These are phyloP conservation scores for Callipepla californica DNA, from an alignment of 2,113 vertebrate genomes.

Conservation along the genomic window DNA sequence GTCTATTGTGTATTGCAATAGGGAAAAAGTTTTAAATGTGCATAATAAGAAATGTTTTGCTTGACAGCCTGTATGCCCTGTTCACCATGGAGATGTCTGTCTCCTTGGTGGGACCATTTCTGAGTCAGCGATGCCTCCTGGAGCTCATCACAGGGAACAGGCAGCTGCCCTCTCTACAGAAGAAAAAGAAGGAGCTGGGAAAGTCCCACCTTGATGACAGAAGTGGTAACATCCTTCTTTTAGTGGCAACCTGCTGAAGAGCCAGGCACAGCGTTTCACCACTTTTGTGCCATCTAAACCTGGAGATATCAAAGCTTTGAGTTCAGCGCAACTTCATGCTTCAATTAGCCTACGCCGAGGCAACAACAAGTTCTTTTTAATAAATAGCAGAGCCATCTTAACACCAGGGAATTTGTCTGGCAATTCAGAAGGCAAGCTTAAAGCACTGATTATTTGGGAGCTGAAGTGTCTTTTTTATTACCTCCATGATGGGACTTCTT, in stretches of 20 bases:
- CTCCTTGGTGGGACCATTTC: neutral
- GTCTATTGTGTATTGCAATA: neutral
- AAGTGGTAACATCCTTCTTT: neutral
- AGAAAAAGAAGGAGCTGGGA: neutral
- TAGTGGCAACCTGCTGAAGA: neutral
- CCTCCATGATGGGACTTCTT: neutral
- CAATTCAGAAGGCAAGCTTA: neutral
- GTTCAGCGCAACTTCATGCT: neutral
- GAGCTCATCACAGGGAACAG: neutral
- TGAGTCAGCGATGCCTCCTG: neutral
- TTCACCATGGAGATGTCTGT: neutral
- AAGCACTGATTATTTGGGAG: conserved; percentile 19
- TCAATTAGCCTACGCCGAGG: neutral
- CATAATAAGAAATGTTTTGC: neutral
- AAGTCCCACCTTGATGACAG: neutral
- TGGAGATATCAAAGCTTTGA: neutral
- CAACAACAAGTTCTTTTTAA: neutral
- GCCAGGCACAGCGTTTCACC: neutral
- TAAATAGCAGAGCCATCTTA: neutral
- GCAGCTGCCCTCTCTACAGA: neutral
- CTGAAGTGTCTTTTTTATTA: conserved; percentile 36
- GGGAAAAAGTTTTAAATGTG: neutral
- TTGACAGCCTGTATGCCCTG: neutral
- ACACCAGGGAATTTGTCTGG: neutral
- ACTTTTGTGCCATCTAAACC: neutral